Evolutionary conservation across 2,888 invertebrate genomes (phyloP), one percentile per base, ranked within the genome.

Genomic region (Pycnomerus fuliginosus): DNA sequence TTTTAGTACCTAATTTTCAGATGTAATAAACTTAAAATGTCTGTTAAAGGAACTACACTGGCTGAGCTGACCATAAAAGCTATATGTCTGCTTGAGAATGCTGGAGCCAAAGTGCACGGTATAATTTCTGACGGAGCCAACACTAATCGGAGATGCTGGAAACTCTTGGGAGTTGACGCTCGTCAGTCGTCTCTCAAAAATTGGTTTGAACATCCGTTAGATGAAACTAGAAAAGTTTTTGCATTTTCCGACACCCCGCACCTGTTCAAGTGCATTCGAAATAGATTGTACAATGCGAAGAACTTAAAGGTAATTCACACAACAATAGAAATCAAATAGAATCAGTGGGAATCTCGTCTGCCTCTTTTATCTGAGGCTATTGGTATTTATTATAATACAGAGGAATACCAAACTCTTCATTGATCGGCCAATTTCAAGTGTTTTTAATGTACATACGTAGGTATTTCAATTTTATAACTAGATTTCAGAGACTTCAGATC

Each of bases 231-330:
- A 10, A 12, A 25, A 13, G 14, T 58, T 10, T 56, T 33, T 30
- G 46, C 48, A 4, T 55, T 56, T 36, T 58, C 56, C 1, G 54
- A 58, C 44, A 42, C 48, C 3, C 50, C 56, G 4, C 58, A 58
- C 27, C 34, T 58, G 2, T 32, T 58, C 2, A 58, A 59, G 44
- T 52, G 48, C 16, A 43, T 56, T 17, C 37, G 55, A 22, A 58
- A 58, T 44, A 33, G 53, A 16, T 16, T 55, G 3, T 31, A 34
- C 4, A 40, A 43, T n/a, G n/a, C n/a, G n/a, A n/a, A n/a, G n/a
- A n/a, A n/a, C n/a, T n/a, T n/a, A n/a, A n/a, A n/a, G n/a, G n/a
- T n/a, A n/a, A n/a, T n/a, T n/a, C n/a, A n/a, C n/a, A n/a, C n/a
- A n/a, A n/a, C n/a, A n/a, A n/a, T n/a, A n/a, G n/a, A n/a, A n/a